Conservation (phyloP, 2,888 invertebrate genomes). For the Schizaphis graminum region DNA sequence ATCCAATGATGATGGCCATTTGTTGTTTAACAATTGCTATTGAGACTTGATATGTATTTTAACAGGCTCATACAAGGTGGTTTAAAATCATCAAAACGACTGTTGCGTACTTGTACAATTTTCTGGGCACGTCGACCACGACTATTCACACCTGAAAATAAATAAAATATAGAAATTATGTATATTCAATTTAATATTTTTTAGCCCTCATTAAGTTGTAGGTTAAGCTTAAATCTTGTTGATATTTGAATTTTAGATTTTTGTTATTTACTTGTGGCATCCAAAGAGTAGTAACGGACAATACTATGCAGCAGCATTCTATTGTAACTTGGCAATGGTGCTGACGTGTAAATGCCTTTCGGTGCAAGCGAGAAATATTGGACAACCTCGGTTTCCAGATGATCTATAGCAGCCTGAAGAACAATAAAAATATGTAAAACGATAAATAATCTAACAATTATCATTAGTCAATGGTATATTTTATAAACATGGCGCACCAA, state of each 20-base stretch:
- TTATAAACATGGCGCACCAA: too few relatives aligned
- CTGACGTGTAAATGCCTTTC: constrained; percentile 59
- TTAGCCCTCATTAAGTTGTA: background rate
- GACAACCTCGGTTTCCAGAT: constrained; percentile 65
- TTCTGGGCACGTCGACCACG: constrained; percentile 43
- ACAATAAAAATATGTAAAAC: background rate
- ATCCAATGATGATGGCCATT: background rate
- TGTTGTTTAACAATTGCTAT: background rate
- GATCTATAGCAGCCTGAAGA: constrained; percentile 63
- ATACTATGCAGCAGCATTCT: constrained; percentile 66
- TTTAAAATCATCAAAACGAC: constrained; percentile 22
- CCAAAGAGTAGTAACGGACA: constrained; percentile 66
- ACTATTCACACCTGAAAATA: constrained; percentile 36
- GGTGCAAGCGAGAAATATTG: constrained; percentile 63
- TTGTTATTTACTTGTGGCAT: constrained; percentile 65
- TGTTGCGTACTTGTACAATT: constrained; percentile 51
- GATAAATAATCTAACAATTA: too few relatives aligned
- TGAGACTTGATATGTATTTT: constrained; percentile 18
- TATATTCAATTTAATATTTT: background rate
- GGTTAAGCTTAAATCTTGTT: background rate
- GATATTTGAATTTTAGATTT: background rate
- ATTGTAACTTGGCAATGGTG: constrained; percentile 64
- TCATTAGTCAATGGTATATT: too few relatives aligned
- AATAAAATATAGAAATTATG: background rate
- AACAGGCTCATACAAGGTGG: constrained; percentile 33